phyloP scores from a whole-genome alignment of 2,797 vertebrate species.

The Sternarchorhynchus goeldii region DNA sequence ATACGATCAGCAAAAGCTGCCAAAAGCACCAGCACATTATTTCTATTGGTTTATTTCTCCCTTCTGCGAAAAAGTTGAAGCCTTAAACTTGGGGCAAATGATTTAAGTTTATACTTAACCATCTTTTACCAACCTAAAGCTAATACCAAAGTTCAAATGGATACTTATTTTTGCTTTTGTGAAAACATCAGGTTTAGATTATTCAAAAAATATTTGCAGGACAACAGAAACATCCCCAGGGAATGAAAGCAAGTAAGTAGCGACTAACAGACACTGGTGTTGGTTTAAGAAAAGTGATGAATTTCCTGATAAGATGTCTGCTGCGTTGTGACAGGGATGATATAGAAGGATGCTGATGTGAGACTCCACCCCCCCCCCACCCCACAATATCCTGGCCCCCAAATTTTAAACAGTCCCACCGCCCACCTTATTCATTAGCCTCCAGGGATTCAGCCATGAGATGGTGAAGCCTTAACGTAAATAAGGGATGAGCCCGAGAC shows the following conservation, averaged over 20 bases:
- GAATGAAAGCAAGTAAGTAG: neutral
- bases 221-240: constrained; percentile 1
- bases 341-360: neutral
- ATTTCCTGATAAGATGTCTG: constrained; percentile 7
- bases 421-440: constrained; percentile 27
- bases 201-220: neutral
- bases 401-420: constrained; percentile 1
- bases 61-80: constrained; percentile 26
- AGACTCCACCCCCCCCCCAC: neutral
- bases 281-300: neutral
- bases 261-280: no score
- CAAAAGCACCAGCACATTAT: constrained; percentile 42
- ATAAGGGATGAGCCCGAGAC: constrained; percentile 69
- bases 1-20: constrained; percentile 43
- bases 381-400: constrained; percentile 3
- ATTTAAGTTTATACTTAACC: constrained; percentile 3
- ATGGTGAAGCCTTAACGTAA: constrained; percentile 59
- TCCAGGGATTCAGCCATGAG: constrained; percentile 53
- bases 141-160: neutral
- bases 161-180: neutral
- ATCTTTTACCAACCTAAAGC: neutral
- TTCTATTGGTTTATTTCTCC: constrained; percentile 41
- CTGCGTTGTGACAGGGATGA: neutral
- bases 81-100: neutral
- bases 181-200: neutral